Percentiles rank a stretch among this genome's conserved stretches.
Evolutionary conservation across 2,888 invertebrate species (phyloP).

Genomic region (Eilema griseolum): DNA sequence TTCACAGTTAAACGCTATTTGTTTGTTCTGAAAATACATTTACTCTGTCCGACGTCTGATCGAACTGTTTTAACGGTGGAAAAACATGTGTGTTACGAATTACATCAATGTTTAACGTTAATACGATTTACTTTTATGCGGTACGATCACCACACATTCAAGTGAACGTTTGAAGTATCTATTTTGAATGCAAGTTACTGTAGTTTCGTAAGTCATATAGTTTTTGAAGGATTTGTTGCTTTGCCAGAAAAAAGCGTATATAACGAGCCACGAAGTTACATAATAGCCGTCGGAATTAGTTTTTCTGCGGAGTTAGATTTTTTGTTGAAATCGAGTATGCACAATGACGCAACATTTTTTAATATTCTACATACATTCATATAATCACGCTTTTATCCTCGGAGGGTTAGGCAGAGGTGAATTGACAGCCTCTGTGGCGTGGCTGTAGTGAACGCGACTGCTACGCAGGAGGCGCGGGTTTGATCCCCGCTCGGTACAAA

Average conservation of each 20-base stretch:
- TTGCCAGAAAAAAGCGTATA: background rate
- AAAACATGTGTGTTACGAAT: constrained; percentile 68
- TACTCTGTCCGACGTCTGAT: constrained; percentile 74
- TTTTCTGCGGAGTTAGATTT: too few relatives aligned
- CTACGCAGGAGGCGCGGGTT: too few relatives aligned
- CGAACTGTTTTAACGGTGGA: constrained; percentile 69
- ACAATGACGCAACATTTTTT: too few relatives aligned
- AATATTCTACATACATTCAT: too few relatives aligned
- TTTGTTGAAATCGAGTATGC: too few relatives aligned
- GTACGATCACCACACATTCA: constrained; percentile 42
- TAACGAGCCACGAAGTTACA: background rate
- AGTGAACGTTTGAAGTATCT: constrained; percentile 46
- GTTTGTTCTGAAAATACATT: constrained; percentile 83
- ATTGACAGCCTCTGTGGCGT: too few relatives aligned
- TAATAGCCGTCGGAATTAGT: too few relatives aligned
- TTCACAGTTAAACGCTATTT: constrained; percentile 56
- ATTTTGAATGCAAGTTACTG: constrained; percentile 10
- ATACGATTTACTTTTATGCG: constrained; percentile 56
- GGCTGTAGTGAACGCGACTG: too few relatives aligned
- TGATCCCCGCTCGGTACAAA: too few relatives aligned
- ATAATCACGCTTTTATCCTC: too few relatives aligned
- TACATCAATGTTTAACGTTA: constrained; percentile 53
- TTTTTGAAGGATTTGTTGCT: background rate
- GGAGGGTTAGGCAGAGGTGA: too few relatives aligned
- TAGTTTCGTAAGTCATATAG: constrained; percentile 5